Evolutionary conservation across 2,113 vertebrate species (phyloP).

Genomic region (Meleagris gallopavo): DNA sequence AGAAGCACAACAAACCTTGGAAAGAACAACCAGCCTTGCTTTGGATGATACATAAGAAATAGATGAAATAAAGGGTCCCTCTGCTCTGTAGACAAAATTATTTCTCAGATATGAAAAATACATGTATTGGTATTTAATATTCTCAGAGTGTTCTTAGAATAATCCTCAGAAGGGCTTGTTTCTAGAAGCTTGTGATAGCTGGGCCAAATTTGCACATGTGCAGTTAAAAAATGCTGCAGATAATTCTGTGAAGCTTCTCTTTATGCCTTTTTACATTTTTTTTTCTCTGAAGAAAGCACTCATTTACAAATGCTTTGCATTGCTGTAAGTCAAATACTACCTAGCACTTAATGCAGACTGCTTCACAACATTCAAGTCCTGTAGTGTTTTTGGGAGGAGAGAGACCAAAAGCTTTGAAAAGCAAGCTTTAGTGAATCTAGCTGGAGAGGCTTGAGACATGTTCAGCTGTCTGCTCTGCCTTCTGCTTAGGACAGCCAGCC

Average conservation of each 20-base stretch:
- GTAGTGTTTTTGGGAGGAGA: neutral
- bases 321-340: neutral
- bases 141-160: neutral
- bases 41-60: neutral
- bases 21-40: neutral
- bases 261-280: neutral
- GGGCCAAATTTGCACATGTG: neutral
- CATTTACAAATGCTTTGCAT: neutral
- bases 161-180: neutral
- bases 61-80: neutral
- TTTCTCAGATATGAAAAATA: neutral
- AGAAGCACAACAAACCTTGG: neutral
- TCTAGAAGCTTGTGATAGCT: constrained; percentile 13
- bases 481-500: neutral
- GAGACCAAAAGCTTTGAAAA: neutral
- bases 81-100: neutral
- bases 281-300: neutral
- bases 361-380: neutral
- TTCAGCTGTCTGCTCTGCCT: neutral
- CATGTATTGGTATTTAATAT: neutral
- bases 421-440: neutral
- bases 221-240: neutral
- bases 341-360: neutral
- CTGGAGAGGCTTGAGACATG: neutral
- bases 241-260: neutral